These are phyloP conservation scores for Eumacrocentrus americanus DNA, from an alignment of 2,888 invertebrate species.

Conservation along the genomic window DNA sequence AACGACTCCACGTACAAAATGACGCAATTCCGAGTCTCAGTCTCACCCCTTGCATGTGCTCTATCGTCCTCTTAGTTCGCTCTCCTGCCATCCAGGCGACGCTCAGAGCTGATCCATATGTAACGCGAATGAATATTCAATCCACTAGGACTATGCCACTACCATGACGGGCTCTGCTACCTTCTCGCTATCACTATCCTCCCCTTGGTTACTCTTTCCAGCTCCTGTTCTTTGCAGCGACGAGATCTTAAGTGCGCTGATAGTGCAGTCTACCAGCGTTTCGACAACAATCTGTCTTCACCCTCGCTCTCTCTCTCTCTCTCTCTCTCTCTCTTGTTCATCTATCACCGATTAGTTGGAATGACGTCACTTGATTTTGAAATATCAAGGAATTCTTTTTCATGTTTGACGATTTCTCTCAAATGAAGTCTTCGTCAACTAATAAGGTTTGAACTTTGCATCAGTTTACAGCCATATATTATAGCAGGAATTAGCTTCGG, in stretches of 20 bases:
- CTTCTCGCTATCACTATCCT: conserved; percentile 28
- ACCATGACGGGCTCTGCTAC: conserved; percentile 26
- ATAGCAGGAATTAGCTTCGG: background rate
- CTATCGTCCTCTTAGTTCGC: conserved; percentile 32
- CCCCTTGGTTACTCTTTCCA: conserved; percentile 26
- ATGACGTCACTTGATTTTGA: background rate
- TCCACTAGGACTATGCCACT: conserved; percentile 47
- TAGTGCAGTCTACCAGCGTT: conserved; percentile 39
- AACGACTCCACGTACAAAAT: conserved; percentile 24
- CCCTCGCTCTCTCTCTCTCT: too few relatives aligned
- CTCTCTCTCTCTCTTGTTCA: too few relatives aligned
- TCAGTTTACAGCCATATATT: background rate
- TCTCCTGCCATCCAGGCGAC: conserved; percentile 34
- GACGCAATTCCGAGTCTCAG: conserved; percentile 15
- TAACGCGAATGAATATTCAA: conserved; percentile 61
- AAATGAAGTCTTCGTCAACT: background rate
- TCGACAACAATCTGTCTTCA: background rate
- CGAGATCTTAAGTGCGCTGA: conserved; percentile 54
- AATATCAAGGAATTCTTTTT: background rate
- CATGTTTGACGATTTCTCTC: background rate
- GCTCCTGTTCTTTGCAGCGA: conserved; percentile 29
- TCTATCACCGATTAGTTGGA: too few relatives aligned
- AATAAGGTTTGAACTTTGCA: background rate
- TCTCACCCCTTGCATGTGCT: conserved; percentile 11
- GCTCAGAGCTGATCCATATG: conserved; percentile 59